These are phyloP conservation scores for Dicrurus megarhynchus DNA, from an alignment of 2,113 vertebrate species.

Conservation along the genomic window DNA sequence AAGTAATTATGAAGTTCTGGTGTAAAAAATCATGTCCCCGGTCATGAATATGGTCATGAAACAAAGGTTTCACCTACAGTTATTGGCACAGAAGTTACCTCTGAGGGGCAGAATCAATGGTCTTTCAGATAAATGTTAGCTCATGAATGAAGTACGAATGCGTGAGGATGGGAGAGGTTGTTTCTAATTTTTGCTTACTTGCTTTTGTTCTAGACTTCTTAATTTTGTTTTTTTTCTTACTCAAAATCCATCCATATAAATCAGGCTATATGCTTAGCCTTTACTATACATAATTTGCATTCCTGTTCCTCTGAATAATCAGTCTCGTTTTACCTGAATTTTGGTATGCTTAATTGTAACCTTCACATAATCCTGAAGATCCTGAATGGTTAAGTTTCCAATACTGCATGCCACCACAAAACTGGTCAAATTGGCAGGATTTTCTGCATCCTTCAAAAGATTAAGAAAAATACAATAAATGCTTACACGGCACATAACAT, in stretches of 20 bases:
- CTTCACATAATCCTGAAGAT: conserved; percentile 83
- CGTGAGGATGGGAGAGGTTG: neutral
- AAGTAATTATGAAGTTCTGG: neutral
- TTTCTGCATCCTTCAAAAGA: conserved; percentile 70
- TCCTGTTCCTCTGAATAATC: neutral
- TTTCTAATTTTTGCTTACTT: neutral
- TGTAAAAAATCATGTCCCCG: neutral
- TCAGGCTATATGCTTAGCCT: neutral
- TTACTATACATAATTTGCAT: neutral
- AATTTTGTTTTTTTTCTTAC: neutral
- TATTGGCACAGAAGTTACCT: neutral
- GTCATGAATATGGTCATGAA: neutral
- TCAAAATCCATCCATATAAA: neutral
- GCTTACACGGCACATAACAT: neutral
- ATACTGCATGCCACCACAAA: conserved; percentile 95
- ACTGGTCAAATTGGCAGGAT: conserved; percentile 78
- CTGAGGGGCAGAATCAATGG: neutral
- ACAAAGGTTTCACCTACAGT: neutral
- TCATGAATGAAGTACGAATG: neutral
- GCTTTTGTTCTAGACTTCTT: neutral
- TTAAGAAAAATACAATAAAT: conserved; percentile 9
- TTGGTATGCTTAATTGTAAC: conserved; percentile 84
- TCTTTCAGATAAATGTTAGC: neutral
- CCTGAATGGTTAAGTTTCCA: conserved; percentile 82
- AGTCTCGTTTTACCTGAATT: conserved; percentile 74